Evolutionary conservation across 2,888 invertebrate species (phyloP), one percentile per base, ranked within the genome.

Genomic region (Pantelozetes paolii): DNA sequence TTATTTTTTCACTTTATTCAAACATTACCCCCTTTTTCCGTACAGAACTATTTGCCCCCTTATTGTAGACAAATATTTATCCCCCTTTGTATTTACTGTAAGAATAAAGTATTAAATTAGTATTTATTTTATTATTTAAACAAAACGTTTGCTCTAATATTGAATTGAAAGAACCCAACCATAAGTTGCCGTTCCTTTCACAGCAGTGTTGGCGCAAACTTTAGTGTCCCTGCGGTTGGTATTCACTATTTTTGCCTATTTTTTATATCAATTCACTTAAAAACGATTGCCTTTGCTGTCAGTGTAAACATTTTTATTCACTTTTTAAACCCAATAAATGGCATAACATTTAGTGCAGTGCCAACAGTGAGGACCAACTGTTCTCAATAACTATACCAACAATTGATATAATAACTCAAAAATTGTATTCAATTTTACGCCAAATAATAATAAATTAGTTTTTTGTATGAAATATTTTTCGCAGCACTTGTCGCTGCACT

Each of bases 231-330:
- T 54, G 54, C 26, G 54, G 54, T 54, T 26, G 54, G 54, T 54
- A 54, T 54, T 11, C 23, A 11, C 6, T 54, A 26, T 54, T 54
- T 54, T 45, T 45, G 11, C 6, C 45, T 15, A 45, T 9, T 23
- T 50, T 54, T 54, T 50, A 26, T 54, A 54, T 54, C 26, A 54
- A 54, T 54, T 54, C 54, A 23, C 26, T 54, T 26, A 3, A 54
- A 54, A 54, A 26, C 9, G 8, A 54, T 26, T 23, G 23, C 26
- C 11, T 9, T 23, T 54, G n/a, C 50, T 50, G 15, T 23, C 9
- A 2, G 54, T 26, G 54, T 26, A 26, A 2, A 54, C 26, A 54
- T 26, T 45, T 45, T 18, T 45, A 6, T 45, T 15, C 15, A 15
- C 45, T 45, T 15, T 45, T 45, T 45, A 5, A 8, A 8, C 11